A percentile compares a stretch with the other conserved stretches of the same genome.
Conservation (phyloP, 2,888 invertebrate genomes). For the Chaetogeoica ovagalla region DNA sequence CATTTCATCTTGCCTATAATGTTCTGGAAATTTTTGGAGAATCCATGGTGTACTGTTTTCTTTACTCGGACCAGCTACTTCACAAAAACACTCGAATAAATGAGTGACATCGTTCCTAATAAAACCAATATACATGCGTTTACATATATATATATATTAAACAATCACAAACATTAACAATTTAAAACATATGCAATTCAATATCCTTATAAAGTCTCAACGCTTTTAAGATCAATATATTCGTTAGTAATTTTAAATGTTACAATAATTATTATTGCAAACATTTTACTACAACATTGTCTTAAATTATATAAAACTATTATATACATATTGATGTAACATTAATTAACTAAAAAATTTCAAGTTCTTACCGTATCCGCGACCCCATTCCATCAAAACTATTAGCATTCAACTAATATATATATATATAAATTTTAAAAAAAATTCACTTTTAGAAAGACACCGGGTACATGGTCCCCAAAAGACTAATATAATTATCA, state of each 20-base stretch:
- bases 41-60: conserved; percentile 71
- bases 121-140: conserved; percentile 55
- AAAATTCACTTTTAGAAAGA: conserved; percentile 17
- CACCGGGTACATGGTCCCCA: neutral
- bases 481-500: neutral
- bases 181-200: conserved; percentile 7
- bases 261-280: neutral
- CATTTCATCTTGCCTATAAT: conserved; percentile 80
- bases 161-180: neutral
- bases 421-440: neutral
- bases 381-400: conserved; percentile 52
- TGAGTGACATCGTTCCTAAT: conserved; percentile 77
- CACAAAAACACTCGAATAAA: conserved; percentile 81
- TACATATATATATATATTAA: neutral
- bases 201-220: neutral
- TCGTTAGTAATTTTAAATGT: neutral
- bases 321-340: neutral
- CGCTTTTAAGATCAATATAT: neutral
- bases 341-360: conserved; percentile 6
- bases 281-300: neutral
- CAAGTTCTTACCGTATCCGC: conserved; percentile 42
- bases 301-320: neutral
- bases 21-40: conserved; percentile 81
- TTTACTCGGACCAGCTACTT: conserved; percentile 70
- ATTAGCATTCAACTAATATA: neutral